Conservation (phyloP, 2,113 vertebrate species). For the Embiotoca jacksoni region DNA sequence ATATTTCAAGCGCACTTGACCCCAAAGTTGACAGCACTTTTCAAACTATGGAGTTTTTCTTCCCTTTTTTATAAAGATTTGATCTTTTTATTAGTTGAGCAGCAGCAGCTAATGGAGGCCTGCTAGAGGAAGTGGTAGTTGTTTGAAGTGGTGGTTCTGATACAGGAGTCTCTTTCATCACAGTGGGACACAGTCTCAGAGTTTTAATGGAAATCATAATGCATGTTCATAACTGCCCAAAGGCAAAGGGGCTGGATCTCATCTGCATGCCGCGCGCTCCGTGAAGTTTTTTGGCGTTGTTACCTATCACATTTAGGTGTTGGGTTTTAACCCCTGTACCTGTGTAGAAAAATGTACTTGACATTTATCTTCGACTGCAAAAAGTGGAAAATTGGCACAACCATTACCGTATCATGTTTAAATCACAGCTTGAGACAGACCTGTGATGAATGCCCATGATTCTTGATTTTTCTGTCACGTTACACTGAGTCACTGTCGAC, state of each 20-base stretch:
- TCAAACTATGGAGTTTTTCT: slow-evolving; percentile 55
- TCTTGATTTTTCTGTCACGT: slow-evolving; percentile 31
- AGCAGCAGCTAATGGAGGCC: slow-evolving; percentile 73
- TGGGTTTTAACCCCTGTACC: slow-evolving; percentile 3
- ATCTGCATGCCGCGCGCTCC: slow-evolving; percentile 47
- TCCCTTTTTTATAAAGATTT: slow-evolving; percentile 51
- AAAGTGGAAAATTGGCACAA: background rate
- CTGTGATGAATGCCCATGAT: slow-evolving; percentile 10
- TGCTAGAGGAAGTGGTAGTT: slow-evolving; percentile 65
- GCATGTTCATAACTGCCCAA: slow-evolving; percentile 75
- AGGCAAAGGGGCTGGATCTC: slow-evolving; percentile 48
- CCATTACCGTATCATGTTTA: slow-evolving; percentile 23
- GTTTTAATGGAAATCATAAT: slow-evolving; percentile 84
- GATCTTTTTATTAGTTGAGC: slow-evolving; percentile 77
- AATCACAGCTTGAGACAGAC: slow-evolving; percentile 11
- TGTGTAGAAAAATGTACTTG: background rate
- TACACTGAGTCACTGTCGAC: slow-evolving; percentile 44
- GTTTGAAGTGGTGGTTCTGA: slow-evolving; percentile 76
- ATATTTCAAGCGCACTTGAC: slow-evolving; percentile 44
- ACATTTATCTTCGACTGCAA: background rate
- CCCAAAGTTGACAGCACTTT: slow-evolving; percentile 47
- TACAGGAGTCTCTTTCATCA: slow-evolving; percentile 81
- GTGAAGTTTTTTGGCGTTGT: slow-evolving; percentile 12
- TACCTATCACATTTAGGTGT: slow-evolving; percentile 22
- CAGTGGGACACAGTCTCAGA: slow-evolving; percentile 63